A percentile compares a stretch with the other conserved stretches of the same genome.
These are phyloP conservation scores for Parazoanthus atlanticus DNA, from an alignment of 92 coral and sea anemone genomes.

Conservation along the genomic window DNA sequence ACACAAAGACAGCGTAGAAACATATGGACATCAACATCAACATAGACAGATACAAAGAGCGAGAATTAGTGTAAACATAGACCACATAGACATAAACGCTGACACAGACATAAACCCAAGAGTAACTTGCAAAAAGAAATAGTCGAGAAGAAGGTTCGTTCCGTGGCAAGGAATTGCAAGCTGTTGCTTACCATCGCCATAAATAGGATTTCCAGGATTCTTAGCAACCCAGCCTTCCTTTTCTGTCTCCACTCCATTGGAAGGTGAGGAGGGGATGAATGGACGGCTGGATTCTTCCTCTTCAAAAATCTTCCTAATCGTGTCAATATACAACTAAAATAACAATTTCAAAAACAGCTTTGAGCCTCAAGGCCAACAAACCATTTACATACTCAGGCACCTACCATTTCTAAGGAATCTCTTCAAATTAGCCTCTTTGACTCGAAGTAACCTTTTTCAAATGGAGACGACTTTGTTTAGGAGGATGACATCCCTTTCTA, in stretches of 20 bases:
- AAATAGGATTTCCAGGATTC: slow-evolving; percentile 77
- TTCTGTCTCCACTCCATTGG: slow-evolving; percentile 89
- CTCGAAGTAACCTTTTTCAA: too few species aligned
- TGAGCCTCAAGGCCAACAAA: neutral
- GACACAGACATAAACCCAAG: neutral
- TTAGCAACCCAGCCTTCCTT: slow-evolving; percentile 94
- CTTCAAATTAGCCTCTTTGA: too few species aligned
- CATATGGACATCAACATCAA: neutral
- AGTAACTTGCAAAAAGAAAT: neutral
- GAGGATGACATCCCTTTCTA: too few species aligned
- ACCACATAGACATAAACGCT: neutral
- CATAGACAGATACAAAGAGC: neutral
- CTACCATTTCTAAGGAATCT: neutral
- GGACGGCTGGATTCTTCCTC: slow-evolving; percentile 78
- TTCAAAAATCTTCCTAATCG: slow-evolving; percentile 71
- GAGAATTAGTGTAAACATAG: neutral
- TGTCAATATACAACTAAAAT: slow-evolving; percentile 80
- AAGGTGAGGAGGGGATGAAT: slow-evolving; percentile 91
- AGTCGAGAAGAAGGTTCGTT: neutral
- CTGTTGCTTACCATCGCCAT: slow-evolving; percentile 86
- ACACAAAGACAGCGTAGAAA: neutral
- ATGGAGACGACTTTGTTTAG: too few species aligned
- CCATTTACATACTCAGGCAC: neutral
- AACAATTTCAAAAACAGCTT: neutral
- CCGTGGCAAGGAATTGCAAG: neutral